Evolutionary conservation across 1,140 invertebrate genomes (phyloP).

Genomic region (Sesamia nonagrioides): DNA sequence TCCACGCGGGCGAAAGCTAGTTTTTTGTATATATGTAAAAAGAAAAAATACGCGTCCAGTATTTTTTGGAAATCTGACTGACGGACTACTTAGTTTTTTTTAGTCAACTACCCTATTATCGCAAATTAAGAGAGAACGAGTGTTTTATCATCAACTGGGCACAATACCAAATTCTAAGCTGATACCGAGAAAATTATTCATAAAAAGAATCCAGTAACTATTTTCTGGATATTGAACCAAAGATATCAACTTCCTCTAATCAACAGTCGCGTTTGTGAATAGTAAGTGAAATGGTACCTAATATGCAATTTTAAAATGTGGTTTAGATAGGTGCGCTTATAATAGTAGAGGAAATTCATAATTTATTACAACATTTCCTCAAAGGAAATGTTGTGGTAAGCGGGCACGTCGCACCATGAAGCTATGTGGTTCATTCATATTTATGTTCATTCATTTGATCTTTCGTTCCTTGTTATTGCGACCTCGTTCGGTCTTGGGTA

Average conservation of each 20-base stretch:
- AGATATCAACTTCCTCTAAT: neutral
- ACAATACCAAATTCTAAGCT: no score
- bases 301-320: neutral
- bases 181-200: no score
- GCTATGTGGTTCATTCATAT: constrained; percentile 35
- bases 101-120: no score
- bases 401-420: neutral
- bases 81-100: no score
- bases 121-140: no score
- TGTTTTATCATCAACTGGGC: no score
- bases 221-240: neutral
- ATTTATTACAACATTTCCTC: constrained; percentile 46
- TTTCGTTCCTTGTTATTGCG: constrained; percentile 16
- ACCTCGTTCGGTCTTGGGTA: neutral
- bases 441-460: constrained; percentile 36
- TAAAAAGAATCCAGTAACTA: neutral
- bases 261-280: neutral
- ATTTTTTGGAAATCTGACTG: no score
- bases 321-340: neutral
- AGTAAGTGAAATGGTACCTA: neutral
- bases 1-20: no score
- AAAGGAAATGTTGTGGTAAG: constrained; percentile 32
- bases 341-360: constrained; percentile 22
- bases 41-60: no score
- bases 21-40: no score